Percentiles rank a stretch among this genome's conserved stretches.
phyloP scores from a whole-genome alignment of 2,888 invertebrate genomes.

The Hypselothyrea guttata region DNA sequence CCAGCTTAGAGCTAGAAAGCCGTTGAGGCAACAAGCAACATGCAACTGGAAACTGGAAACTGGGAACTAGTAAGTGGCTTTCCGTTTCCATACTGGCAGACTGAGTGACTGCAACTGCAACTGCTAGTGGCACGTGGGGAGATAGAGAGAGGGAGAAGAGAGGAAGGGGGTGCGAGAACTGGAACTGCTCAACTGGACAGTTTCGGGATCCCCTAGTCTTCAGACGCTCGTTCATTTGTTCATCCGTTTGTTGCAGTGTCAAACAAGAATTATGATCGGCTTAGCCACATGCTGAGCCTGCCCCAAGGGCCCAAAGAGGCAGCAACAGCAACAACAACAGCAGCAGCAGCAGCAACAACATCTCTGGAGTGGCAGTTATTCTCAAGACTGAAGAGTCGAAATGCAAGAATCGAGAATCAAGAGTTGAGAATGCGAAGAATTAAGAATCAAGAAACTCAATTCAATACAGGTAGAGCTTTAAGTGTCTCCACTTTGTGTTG shows the following conservation, averaged over 20 bases:
- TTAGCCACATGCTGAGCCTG: conserved; percentile 81
- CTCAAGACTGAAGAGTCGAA: conserved; percentile 34
- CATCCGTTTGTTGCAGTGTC: conserved; percentile 78
- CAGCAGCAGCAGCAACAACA: conserved; percentile 3
- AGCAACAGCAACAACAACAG: too few species aligned
- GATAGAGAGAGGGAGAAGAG: neutral
- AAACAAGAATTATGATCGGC: conserved; percentile 82
- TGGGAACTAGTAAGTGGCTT: conserved; percentile 37
- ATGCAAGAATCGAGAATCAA: conserved; percentile 15
- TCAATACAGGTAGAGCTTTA: conserved; percentile 77
- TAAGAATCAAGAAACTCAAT: conserved; percentile 45
- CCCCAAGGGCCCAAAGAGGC: conserved; percentile 35
- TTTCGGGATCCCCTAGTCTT: conserved; percentile 48
- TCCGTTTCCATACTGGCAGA: conserved; percentile 42
- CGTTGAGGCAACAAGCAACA: conserved; percentile 20
- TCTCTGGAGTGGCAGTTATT: conserved; percentile 45
- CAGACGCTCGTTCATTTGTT: conserved; percentile 73
- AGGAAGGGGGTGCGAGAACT: neutral
- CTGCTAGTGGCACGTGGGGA: too few species aligned
- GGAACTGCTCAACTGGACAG: conserved; percentile 30
- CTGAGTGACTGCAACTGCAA: conserved; percentile 41
- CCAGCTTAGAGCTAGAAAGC: conserved; percentile 17
- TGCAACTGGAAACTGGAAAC: conserved; percentile 7
- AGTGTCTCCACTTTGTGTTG: conserved; percentile 77
- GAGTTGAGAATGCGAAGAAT: conserved; percentile 8